Evolutionary conservation across 2,113 vertebrate genomes (phyloP).

Genomic region (Laticauda colubrina): DNA sequence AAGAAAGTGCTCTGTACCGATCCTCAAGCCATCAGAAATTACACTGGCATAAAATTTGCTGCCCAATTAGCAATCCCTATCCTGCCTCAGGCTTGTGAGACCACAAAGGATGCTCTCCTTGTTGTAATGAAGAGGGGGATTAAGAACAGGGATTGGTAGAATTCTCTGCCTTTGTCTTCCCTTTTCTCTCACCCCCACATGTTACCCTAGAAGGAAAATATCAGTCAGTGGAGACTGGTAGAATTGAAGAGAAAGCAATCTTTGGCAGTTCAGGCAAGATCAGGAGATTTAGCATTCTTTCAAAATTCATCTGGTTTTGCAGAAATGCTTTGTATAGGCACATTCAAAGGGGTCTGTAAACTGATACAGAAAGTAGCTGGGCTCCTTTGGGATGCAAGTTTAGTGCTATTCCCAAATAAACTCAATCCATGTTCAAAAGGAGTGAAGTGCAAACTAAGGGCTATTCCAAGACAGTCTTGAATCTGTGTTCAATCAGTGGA

Average conservation of each 20-base stretch:
- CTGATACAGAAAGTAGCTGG: not conserved
- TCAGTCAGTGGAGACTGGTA: not conserved
- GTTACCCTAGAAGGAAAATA: not conserved
- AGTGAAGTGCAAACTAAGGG: not conserved
- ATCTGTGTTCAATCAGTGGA: not conserved
- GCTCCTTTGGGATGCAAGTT: not conserved
- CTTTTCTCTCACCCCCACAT: not conserved
- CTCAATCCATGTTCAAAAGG: not conserved
- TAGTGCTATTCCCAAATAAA: not conserved
- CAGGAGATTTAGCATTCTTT: not conserved
- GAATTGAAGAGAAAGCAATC: not conserved
- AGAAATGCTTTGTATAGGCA: not conserved
- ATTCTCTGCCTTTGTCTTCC: not conserved
- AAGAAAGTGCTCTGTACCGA: not conserved
- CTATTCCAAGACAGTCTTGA: not conserved
- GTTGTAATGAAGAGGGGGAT: not conserved
- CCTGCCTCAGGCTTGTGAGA: not conserved
- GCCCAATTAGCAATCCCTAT: not conserved
- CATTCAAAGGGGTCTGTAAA: not conserved
- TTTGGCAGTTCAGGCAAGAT: not conserved
- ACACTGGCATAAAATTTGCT: not conserved
- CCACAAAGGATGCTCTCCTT: not conserved
- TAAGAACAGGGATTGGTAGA: not conserved
- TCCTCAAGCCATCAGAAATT: not conserved
- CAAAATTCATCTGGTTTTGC: not conserved